Percentiles rank a stretch among this genome's conserved stretches.
Conservation (phyloP, 2,797 vertebrate species). For the Garrulus glandarius region DNA sequence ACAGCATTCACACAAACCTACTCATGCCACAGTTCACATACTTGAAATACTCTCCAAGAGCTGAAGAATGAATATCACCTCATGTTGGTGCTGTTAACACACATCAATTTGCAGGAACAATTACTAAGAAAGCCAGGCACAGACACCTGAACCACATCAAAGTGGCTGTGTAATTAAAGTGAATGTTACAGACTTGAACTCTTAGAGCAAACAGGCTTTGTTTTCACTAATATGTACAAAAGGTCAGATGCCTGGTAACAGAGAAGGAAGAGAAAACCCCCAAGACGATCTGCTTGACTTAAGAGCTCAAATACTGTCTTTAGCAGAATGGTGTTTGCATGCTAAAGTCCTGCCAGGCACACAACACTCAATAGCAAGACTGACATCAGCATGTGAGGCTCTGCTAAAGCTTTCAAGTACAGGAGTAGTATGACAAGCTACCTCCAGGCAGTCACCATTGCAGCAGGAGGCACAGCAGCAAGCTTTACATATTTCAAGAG, state of each 20-base stretch:
- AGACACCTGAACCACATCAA: not conserved
- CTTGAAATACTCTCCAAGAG: not conserved
- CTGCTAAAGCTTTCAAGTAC: not conserved
- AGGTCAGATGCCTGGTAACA: not conserved
- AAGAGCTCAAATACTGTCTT: not conserved
- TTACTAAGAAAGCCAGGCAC: not conserved
- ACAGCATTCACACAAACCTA: not conserved
- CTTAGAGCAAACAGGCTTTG: not conserved
- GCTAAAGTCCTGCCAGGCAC: not conserved
- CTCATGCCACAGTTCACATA: not conserved
- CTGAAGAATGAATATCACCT: not conserved
- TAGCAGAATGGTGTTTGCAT: rapidly evolving
- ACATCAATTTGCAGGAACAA: not conserved
- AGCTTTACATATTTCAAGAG: not conserved
- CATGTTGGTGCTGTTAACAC: not conserved
- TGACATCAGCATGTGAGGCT: not conserved
- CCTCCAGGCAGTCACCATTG: not conserved
- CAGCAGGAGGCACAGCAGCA: not conserved
- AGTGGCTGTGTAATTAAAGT: not conserved
- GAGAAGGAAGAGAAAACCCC: not conserved
- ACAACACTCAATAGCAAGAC: rapidly evolving
- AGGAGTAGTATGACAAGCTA: not conserved
- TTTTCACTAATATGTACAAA: not conserved
- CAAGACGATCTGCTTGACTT: not conserved
- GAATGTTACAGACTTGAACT: not conserved